These are phyloP conservation scores for Allophyes oxyacanthae DNA, from an alignment of 2,888 invertebrate species.

Conservation along the genomic window DNA sequence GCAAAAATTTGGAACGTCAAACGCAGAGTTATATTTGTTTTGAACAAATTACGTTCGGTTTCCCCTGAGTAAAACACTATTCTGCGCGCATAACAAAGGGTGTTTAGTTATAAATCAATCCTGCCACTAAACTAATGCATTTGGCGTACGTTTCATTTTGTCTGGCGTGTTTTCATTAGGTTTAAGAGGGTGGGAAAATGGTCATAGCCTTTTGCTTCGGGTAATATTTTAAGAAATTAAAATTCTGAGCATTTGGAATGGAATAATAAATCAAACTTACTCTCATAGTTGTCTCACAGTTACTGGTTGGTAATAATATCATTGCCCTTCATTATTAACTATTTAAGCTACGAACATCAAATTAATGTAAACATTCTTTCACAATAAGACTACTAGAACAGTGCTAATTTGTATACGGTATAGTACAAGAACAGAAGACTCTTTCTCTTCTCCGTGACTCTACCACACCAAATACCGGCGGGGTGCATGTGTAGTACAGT, in stretches of 20 bases:
- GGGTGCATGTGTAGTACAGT: too few species aligned
- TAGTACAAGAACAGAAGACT: not conserved
- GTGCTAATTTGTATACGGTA: conserved; percentile 10
- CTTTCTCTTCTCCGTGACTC: too few species aligned
- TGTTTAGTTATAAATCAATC: conserved; percentile 74
- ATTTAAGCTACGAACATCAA: too few species aligned
- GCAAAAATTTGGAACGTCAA: conserved; percentile 41
- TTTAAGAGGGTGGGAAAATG: conserved; percentile 53
- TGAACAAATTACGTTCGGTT: conserved; percentile 57
- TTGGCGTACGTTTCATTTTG: conserved; percentile 67
- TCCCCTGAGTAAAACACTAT: conserved; percentile 58
- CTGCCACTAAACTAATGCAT: conserved; percentile 71
- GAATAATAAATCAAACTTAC: conserved; percentile 19
- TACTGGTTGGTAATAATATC: too few species aligned
- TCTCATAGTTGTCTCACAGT: too few species aligned
- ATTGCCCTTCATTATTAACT: too few species aligned
- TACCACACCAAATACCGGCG: too few species aligned
- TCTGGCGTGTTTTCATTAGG: conserved; percentile 64
- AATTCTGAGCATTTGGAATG: conserved; percentile 9
- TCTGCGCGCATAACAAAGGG: conserved; percentile 57
- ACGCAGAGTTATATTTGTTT: conserved; percentile 47
- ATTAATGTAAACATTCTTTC: too few species aligned
- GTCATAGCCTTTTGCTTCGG: conserved; percentile 48
- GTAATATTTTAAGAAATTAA: conserved; percentile 6
- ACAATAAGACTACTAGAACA: not conserved